phyloP scores from a whole-genome alignment of 2,797 vertebrate genomes.

The Eospalax fontanierii region DNA sequence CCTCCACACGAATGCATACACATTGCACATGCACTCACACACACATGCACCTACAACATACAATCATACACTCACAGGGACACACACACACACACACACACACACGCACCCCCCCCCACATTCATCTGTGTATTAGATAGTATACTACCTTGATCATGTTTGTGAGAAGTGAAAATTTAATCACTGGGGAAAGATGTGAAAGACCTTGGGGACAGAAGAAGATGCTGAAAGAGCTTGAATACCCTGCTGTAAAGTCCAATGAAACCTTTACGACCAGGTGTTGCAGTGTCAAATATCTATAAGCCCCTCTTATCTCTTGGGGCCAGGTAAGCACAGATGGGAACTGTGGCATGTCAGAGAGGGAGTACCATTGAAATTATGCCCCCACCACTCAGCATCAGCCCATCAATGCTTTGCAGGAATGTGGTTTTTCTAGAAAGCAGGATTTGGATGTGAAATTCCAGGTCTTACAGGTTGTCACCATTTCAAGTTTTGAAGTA shows the following conservation, averaged over 20 bases:
- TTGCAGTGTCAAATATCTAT: background rate
- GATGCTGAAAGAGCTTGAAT: slow-evolving; percentile 5
- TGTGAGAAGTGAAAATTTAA: background rate
- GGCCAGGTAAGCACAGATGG: background rate
- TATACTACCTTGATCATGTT: background rate
- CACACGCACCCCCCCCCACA: background rate
- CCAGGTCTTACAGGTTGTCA: background rate
- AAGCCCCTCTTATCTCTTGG: background rate
- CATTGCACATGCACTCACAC: too few species aligned
- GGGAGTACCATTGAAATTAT: too few species aligned
- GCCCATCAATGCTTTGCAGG: background rate
- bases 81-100: background rate
- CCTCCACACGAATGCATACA: background rate
- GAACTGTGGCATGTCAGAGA: background rate
- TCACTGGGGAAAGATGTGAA: background rate
- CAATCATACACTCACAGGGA: too few species aligned
- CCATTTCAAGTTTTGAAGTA: slow-evolving; percentile 33
- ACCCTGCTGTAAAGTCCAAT: background rate
- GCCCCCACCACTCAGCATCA: background rate
- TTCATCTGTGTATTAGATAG: too few species aligned
- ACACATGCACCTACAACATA: too few species aligned
- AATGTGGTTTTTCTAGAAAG: slow-evolving; percentile 35
- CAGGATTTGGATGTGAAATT: slow-evolving; percentile 38
- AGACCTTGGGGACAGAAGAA: background rate
- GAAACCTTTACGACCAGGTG: background rate